A percentile compares a stretch with the other conserved stretches of the same genome.
These are phyloP conservation scores for Tiaroga cobitis DNA, from an alignment of 2,797 vertebrate genomes.

Conservation along the genomic window DNA sequence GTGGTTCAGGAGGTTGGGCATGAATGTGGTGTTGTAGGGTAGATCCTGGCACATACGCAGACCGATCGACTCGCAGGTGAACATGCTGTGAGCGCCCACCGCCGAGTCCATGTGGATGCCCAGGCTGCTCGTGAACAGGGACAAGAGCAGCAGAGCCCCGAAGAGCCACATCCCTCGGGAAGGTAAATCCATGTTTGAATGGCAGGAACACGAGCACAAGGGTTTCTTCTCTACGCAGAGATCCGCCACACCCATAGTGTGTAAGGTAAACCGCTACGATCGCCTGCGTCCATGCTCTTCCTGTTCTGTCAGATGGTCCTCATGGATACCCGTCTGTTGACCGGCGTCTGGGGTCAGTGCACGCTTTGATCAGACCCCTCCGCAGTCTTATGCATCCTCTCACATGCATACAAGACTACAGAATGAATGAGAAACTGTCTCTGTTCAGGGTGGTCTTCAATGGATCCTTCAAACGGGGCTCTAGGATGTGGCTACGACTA, in stretches of 20 bases:
- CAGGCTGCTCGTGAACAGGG: constrained; percentile 56
- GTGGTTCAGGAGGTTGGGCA: constrained; percentile 98
- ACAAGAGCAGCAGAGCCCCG: constrained; percentile 48
- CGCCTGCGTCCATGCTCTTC: constrained; percentile 52
- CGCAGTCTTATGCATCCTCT: background rate
- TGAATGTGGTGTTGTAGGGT: constrained; percentile 96
- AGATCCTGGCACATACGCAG: constrained; percentile 98
- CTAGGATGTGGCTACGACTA: background rate
- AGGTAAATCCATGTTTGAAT: constrained; percentile 45
- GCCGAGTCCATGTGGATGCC: constrained; percentile 75
- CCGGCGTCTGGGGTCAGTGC: constrained; percentile 35
- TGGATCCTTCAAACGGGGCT: background rate
- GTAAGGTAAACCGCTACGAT: constrained; percentile 38
- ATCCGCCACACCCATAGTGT: constrained; percentile 52
- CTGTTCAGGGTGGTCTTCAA: constrained; percentile 19
- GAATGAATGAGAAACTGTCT: constrained; percentile 12
- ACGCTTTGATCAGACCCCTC: constrained; percentile 49
- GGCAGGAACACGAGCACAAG: constrained; percentile 13
- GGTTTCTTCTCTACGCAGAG: constrained; percentile 39
- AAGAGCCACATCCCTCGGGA: constrained; percentile 39
- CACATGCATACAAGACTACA: constrained; percentile 5
- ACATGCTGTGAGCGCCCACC: constrained; percentile 87
- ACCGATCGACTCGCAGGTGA: constrained; percentile 94
- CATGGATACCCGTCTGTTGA: constrained; percentile 33
- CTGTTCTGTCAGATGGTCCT: constrained; percentile 13